Evolutionary conservation across 2,797 vertebrate genomes (phyloP), one percentile per base, ranked within the genome.

Genomic region (Danio choprae): DNA sequence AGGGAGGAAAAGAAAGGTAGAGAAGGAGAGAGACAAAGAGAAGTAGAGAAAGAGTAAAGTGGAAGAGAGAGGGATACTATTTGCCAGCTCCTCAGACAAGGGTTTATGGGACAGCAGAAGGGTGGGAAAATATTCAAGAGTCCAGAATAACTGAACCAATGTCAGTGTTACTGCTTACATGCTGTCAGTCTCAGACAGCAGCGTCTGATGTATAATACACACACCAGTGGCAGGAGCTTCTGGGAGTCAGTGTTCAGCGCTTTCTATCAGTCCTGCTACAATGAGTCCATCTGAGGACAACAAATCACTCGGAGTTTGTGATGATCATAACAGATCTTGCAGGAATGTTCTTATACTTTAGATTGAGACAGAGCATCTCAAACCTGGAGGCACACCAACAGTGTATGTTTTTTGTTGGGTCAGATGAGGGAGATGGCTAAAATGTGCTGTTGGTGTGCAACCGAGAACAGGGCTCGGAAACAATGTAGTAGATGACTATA

Each of bases 81-180:
- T 58, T 55, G 43, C 46, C 64, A 83, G 88, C 63, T 63, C 44
- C 16, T 82, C 75, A 53, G 44, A 73, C 20, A 38, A 67, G 40
- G 22, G 46, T 16, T 73, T 38, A 56, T 18, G 7, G 44, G 62
- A 79, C 62, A 59, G 65, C 44, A 74, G 43, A 51, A 60, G 22
- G 68, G 59, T 50, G 46, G 73, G 62, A 60, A 72, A 55, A 40
- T 16, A 56, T 43, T 79, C n/a, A 16, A 67, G 71, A 13, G 73
- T 76, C 46, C 38, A 79, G 69, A 82, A 86, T 48, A 58, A 84
- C 63, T 80, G 18, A 20, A 87, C 85, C 77, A 81, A 90, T 84
- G 93, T 96, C 95, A 95, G 95, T 95, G 95, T 95, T 96, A 90
- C 95, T 96, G 95, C 95, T 96, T 92, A 85, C 88, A 60, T 70